phyloP scores from a whole-genome alignment of 2,888 invertebrate genomes.

The Agrochola litura region DNA sequence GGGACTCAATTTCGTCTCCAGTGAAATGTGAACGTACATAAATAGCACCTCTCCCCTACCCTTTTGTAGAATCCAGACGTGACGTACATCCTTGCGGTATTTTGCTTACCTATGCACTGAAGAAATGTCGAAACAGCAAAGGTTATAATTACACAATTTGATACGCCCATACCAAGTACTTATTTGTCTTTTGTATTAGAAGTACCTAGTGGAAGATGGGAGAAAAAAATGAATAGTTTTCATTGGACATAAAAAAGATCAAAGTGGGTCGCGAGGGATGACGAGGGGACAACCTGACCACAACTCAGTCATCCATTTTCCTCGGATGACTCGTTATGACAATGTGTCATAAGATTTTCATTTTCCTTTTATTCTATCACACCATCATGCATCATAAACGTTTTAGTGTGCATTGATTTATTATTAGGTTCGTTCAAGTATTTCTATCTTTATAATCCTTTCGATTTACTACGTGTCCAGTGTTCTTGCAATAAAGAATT shows the following conservation, averaged over 20 bases:
- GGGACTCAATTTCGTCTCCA: slow-evolving; percentile 14
- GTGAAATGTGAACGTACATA: slow-evolving; percentile 25
- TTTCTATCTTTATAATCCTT: not conserved
- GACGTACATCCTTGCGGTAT: slow-evolving; percentile 27
- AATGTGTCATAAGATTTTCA: slow-evolving; percentile 11
- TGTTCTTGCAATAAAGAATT: not conserved
- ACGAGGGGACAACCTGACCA: slow-evolving; percentile 32
- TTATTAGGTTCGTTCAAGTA: not conserved
- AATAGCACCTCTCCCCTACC: slow-evolving; percentile 34
- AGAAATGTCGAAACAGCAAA: slow-evolving; percentile 17
- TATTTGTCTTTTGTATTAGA: slow-evolving; percentile 17
- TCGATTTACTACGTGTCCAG: not conserved
- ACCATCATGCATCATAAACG: not conserved
- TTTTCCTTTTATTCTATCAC: slow-evolving; percentile 23
- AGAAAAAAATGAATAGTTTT: slow-evolving; percentile 5
- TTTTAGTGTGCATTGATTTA: not conserved
- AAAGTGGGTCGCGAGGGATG: slow-evolving; percentile 33
- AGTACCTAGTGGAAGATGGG: not conserved
- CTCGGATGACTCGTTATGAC: slow-evolving; percentile 35
- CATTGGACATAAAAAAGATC: slow-evolving; percentile 25
- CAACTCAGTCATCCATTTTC: slow-evolving; percentile 49
- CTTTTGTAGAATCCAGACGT: slow-evolving; percentile 31
- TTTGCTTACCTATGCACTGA: slow-evolving; percentile 24
- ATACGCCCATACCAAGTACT: not conserved
- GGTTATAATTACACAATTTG: slow-evolving; percentile 6